Base-by-base conservation (phyloP, 2,888 invertebrate genomes). In the Ischnura elegans region DNA sequence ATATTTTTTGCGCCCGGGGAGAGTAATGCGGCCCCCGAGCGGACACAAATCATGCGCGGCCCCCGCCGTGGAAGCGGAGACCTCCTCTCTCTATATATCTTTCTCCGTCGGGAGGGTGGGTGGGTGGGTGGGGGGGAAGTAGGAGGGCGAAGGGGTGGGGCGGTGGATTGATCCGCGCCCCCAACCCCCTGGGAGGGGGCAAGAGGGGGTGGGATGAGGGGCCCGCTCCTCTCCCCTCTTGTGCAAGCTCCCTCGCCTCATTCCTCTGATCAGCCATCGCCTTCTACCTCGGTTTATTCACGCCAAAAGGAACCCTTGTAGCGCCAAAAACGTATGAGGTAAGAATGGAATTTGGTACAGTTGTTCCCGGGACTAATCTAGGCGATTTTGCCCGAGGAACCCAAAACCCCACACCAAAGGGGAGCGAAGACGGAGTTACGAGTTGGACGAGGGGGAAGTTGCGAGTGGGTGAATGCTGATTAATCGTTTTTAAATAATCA, bases 1-100 rank as follows among this genome's bases (percentile, higher is more conserved):
- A 86, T 86, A 86, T 86, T 86, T 86, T 86, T 86, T 86, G 21
- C 45, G 45, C 45, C 86, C 19, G 45, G 43, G 21, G 42, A 46
- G 46, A 46, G 45, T 45, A 36, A 45, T 45, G 25, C 45, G 19
- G 21, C 85, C 45, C 86, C n/a, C 86, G 10, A 29, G 76, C 76
- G 36, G 36, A 29, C 76, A 76, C 76, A 76, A 76, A 76, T 76
- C 76, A 76, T 25, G 76, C 25, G n/a, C n/a, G 16, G 51, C 5
- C 76, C 36, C 76, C 76, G 76, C 76, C 29, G 76, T 21, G 25
- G 61, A 61, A 61, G 25, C 8, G 16, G 47, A 47, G 47, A 47
- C 61, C 47, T 47, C 13, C 55, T 55, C 55, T 55, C 55, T 55
- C 55, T 55, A 13, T 19, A 13, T 55, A 13, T 55, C 55, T 55